A percentile compares a stretch with the other conserved stretches of the same genome.
Conservation (phyloP, 2,797 vertebrate species). For the Myoxocephalus aenaeus region DNA sequence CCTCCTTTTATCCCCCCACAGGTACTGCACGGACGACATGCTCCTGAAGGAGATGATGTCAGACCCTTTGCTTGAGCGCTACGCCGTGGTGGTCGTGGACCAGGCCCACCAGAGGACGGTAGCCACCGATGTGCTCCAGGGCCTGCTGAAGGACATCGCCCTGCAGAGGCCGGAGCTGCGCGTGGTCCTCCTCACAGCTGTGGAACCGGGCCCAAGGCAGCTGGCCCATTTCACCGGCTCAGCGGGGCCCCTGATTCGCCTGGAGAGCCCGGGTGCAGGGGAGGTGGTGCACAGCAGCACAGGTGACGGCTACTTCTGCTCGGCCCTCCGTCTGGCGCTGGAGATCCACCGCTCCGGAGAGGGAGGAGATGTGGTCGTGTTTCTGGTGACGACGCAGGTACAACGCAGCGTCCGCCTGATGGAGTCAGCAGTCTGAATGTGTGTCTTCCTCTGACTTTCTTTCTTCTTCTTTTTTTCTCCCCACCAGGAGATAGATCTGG, state of each 20-base stretch:
- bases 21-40: slow-evolving; percentile 90
- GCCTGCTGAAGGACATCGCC: slow-evolving; percentile 86
- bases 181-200: slow-evolving; percentile 85
- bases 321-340: slow-evolving; percentile 85
- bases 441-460: slow-evolving; percentile 17
- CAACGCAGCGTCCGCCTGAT: not conserved
- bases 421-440: not conserved
- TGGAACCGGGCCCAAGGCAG: slow-evolving; percentile 72
- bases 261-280: slow-evolving; percentile 63
- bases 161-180: slow-evolving; percentile 86
- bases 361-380: slow-evolving; percentile 86
- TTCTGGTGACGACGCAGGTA: slow-evolving; percentile 89
- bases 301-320: slow-evolving; percentile 80
- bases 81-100: slow-evolving; percentile 88
- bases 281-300: slow-evolving; percentile 85
- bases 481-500: slow-evolving; percentile 88
- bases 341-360: slow-evolving; percentile 87
- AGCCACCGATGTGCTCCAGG: slow-evolving; percentile 87
- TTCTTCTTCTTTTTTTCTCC: not conserved
- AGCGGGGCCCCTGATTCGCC: slow-evolving; percentile 72
- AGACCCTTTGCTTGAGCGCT: slow-evolving; percentile 85
- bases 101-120: slow-evolving; percentile 89
- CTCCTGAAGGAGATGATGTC: slow-evolving; percentile 94
- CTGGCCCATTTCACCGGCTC: slow-evolving; percentile 72
- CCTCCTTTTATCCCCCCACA: slow-evolving; percentile 46